Percentiles rank a stretch among this genome's conserved stretches.
Evolutionary conservation across 2,113 vertebrate genomes (phyloP).

Genomic region (Hepsetus odoe): DNA sequence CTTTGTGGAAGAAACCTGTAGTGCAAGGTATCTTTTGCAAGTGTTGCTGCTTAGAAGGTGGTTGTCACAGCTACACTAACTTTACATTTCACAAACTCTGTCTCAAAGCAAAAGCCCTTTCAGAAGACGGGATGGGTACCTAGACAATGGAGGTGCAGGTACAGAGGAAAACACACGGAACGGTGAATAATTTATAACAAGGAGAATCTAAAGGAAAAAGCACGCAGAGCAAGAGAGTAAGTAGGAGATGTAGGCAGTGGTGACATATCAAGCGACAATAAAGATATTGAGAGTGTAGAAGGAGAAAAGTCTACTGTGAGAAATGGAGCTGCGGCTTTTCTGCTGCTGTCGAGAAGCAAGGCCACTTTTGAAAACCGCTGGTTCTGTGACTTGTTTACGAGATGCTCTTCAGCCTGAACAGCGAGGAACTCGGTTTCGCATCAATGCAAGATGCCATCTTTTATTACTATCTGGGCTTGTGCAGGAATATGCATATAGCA

Average conservation of each 20-base stretch:
- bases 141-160: slow-evolving; percentile 76
- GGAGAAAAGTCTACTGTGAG: slow-evolving; percentile 66
- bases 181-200: slow-evolving; percentile 81
- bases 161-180: slow-evolving; percentile 74
- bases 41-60: slow-evolving; percentile 79
- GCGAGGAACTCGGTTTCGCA: slow-evolving; percentile 47
- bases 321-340: slow-evolving; percentile 71
- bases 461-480: slow-evolving; percentile 31
- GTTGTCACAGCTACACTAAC: slow-evolving; percentile 81
- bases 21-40: slow-evolving; percentile 79
- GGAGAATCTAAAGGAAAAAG: slow-evolving; percentile 76
- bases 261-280: slow-evolving; percentile 84
- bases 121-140: slow-evolving; percentile 75
- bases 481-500: not conserved
- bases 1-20: slow-evolving; percentile 62
- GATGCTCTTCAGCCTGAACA: slow-evolving; percentile 65
- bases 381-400: slow-evolving; percentile 80
- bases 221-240: slow-evolving; percentile 81
- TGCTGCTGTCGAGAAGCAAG: slow-evolving; percentile 76
- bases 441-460: slow-evolving; percentile 42
- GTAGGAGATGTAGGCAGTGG: slow-evolving; percentile 78
- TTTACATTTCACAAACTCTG: slow-evolving; percentile 81
- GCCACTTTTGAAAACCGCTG: slow-evolving; percentile 76
- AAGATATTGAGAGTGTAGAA: slow-evolving; percentile 69
- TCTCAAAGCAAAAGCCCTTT: slow-evolving; percentile 79